These are phyloP conservation scores for Synanthedon vespiformis DNA, from an alignment of 2,888 invertebrate species.

Conservation along the genomic window DNA sequence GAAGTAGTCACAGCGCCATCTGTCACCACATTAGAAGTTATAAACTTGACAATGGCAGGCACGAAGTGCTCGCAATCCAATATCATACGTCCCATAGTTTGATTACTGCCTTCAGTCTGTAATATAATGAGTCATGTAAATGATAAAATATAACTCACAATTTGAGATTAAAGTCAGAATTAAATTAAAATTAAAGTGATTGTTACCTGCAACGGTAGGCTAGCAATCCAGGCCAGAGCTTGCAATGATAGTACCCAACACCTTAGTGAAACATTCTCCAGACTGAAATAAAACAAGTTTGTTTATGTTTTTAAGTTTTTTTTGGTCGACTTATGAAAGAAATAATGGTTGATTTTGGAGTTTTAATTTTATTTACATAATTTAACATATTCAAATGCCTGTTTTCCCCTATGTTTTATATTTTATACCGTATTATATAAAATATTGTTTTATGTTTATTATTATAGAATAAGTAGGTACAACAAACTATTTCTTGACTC, in stretches of 20 bases:
- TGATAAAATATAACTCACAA: conserved; percentile 1
- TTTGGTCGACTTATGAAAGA: too few relatives aligned
- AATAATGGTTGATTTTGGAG: too few relatives aligned
- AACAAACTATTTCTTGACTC: too few relatives aligned
- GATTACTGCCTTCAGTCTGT: conserved; percentile 53
- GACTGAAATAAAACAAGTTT: conserved; percentile 19
- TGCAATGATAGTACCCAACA: conserved; percentile 86
- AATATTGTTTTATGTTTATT: too few relatives aligned
- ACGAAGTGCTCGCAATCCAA: conserved; percentile 76
- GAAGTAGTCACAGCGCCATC: conserved; percentile 49
- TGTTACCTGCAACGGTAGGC: conserved; percentile 52
- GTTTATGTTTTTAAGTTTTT: too few relatives aligned
- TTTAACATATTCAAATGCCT: too few relatives aligned
- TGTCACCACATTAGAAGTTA: conserved; percentile 70
- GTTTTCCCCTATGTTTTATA: too few relatives aligned
- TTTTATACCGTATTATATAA: too few relatives aligned
- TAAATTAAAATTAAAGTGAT: too few relatives aligned
- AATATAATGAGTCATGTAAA: background rate
- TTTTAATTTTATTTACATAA: too few relatives aligned
- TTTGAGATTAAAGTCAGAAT: too few relatives aligned
- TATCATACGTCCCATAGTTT: conserved; percentile 74
- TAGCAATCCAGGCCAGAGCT: conserved; percentile 79
- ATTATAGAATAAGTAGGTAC: too few relatives aligned
- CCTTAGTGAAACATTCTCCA: conserved; percentile 62
- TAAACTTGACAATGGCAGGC: conserved; percentile 74